A percentile compares a stretch with the other conserved stretches of the same genome.
Conservation (phyloP, 2,113 vertebrate species). For the Stigmatopora argus region DNA sequence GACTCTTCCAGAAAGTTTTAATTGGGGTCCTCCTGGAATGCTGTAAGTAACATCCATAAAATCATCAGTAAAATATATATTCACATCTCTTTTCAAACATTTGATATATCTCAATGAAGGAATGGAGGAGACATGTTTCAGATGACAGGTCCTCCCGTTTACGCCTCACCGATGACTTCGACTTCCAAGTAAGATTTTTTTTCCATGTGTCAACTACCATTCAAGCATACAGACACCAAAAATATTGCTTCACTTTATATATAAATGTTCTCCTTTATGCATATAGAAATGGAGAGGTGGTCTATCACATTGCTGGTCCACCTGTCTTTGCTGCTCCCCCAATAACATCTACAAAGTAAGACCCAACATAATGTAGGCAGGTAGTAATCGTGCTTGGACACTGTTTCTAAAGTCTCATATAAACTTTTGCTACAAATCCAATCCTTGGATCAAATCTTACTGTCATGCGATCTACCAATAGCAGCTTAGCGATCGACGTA, state of each 20-base stretch:
- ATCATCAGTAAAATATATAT: neutral
- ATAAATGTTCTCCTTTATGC: conserved; percentile 2
- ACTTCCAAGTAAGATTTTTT: neutral
- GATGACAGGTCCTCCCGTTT: conserved; percentile 2
- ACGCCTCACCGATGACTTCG: neutral
- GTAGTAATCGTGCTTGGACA: too few relatives aligned
- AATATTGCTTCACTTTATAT: neutral
- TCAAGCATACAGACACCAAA: neutral
- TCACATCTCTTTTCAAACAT: neutral
- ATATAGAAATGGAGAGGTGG: conserved; percentile 3
- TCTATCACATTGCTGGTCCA: conserved; percentile 5
- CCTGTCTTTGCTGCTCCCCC: conserved; percentile 7
- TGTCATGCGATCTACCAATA: too few relatives aligned
- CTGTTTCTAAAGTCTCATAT: too few relatives aligned
- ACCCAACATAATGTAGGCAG: neutral
- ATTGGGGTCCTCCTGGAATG: conserved; percentile 7
- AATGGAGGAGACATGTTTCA: conserved; percentile 3
- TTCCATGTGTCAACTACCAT: too few relatives aligned
- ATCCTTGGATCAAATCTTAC: too few relatives aligned
- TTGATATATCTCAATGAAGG: neutral
- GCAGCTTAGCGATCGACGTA: too few relatives aligned
- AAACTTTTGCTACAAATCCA: too few relatives aligned
- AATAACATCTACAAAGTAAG: conserved; percentile 6
- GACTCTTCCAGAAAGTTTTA: neutral
- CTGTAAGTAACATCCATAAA: neutral